Conservation (phyloP, 92 coral and sea anemone species). For the Paragorgia papillata region DNA sequence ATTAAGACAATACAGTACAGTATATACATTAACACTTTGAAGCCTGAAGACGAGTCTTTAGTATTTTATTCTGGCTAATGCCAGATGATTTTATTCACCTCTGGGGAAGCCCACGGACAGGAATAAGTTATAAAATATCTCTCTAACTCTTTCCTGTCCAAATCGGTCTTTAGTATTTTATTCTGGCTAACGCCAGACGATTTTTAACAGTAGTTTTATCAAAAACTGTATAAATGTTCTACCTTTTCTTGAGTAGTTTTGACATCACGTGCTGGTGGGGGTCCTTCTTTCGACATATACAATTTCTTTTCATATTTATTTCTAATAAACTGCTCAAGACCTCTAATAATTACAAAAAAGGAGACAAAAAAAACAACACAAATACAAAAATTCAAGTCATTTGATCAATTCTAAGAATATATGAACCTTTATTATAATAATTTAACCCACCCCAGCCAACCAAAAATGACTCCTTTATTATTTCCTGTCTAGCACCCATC, state of each 20-base stretch:
- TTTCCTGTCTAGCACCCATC: too few relatives aligned
- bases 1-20: background rate
- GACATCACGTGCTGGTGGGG: conserved; percentile 63
- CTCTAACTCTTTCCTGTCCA: too few relatives aligned
- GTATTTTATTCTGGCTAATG: too few relatives aligned
- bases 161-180: too few relatives aligned
- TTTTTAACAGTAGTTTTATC: background rate
- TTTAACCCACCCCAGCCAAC: too few relatives aligned
- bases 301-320: conserved; percentile 92
- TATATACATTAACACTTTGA: background rate
- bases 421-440: too few relatives aligned
- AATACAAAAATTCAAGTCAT: too few relatives aligned
- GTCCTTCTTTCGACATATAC: conserved; percentile 83
- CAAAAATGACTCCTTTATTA: too few relatives aligned
- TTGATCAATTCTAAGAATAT: background rate
- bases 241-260: conserved; percentile 33
- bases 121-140: too few relatives aligned
- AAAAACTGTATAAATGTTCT: background rate
- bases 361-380: background rate
- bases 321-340: conserved; percentile 85
- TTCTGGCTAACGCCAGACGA: background rate
- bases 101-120: too few relatives aligned
- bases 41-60: too few relatives aligned
- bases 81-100: too few relatives aligned
- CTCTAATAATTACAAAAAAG: conserved; percentile 55